Evolutionary conservation across 2,888 invertebrate genomes (phyloP).

Genomic region (Muschampia plurimacula): DNA sequence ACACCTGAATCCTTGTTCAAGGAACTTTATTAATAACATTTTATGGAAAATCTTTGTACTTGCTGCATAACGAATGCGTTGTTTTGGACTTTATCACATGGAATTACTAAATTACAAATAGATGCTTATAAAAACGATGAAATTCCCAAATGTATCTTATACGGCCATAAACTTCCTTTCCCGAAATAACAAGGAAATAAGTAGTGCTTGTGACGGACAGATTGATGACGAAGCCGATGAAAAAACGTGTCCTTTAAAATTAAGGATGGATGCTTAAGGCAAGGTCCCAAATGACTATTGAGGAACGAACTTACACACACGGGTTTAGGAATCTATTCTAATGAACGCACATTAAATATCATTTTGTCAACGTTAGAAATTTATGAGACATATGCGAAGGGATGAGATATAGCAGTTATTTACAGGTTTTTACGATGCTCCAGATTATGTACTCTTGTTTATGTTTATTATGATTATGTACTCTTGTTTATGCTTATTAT

Average conservation of each 20-base stretch:
- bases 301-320: conserved; percentile 73
- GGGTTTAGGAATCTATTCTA: conserved; percentile 56
- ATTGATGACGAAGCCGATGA: conserved; percentile 74
- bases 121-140: no score
- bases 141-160: no score
- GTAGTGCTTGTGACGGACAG: conserved; percentile 68
- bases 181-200: conserved; percentile 76
- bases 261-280: conserved; percentile 70
- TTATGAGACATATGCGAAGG: conserved; percentile 67
- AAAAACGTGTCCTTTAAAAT: conserved; percentile 75
- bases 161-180: no score
- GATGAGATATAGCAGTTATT: conserved; percentile 68
- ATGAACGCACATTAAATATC: conserved; percentile 75
- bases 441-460: conserved; percentile 63
- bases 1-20: no score
- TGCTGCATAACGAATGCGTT: no score
- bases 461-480: no score
- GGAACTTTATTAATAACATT: no score
- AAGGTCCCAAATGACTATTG: conserved; percentile 73
- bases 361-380: conserved; percentile 80
- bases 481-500: conserved; percentile 64
- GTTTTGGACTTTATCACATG: no score
- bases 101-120: no score
- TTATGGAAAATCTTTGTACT: no score
- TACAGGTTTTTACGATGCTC: conserved; percentile 67